Evolutionary conservation across 92 coral and sea anemone species (phyloP).

Genomic region (Epizoanthus ramosus): DNA sequence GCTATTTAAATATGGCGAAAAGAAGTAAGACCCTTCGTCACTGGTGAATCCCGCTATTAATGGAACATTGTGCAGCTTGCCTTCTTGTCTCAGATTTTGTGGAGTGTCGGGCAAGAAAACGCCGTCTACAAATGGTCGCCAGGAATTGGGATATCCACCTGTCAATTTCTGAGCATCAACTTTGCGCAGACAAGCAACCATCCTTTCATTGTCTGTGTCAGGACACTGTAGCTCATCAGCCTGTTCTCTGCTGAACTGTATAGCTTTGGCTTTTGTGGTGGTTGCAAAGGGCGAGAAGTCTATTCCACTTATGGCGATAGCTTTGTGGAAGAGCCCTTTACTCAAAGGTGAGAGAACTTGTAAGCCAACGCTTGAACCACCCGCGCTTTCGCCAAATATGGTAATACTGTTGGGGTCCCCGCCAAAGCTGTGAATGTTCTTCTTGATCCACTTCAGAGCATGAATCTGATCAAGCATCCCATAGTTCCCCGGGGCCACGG

Average conservation of each 20-base stretch:
- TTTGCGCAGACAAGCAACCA: slow-evolving; percentile 66
- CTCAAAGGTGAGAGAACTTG: slow-evolving; percentile 70
- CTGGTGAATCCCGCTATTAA: slow-evolving; percentile 83
- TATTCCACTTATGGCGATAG: slow-evolving; percentile 78
- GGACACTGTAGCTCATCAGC: slow-evolving; percentile 59
- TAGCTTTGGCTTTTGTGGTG: slow-evolving; percentile 51
- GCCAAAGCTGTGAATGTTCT: slow-evolving; percentile 70
- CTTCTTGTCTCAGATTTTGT: slow-evolving; percentile 62
- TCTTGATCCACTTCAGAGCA: slow-evolving; percentile 78
- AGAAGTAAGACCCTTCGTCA: slow-evolving; percentile 81
- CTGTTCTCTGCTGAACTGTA: slow-evolving; percentile 46
- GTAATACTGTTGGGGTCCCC: slow-evolving; percentile 80
- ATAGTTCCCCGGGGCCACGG: slow-evolving; percentile 76
- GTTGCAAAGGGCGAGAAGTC: slow-evolving; percentile 79
- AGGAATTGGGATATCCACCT: slow-evolving; percentile 38
- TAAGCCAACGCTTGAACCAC: slow-evolving; percentile 87
- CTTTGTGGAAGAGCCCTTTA: slow-evolving; percentile 75
- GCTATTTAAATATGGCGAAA: neutral
- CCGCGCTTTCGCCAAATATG: slow-evolving; percentile 92
- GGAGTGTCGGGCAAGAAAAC: slow-evolving; percentile 72
- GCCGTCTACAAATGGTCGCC: slow-evolving; percentile 83
- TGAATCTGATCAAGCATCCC: slow-evolving; percentile 90
- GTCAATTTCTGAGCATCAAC: slow-evolving; percentile 48
- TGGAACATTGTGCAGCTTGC: slow-evolving; percentile 58
- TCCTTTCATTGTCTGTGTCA: slow-evolving; percentile 31